Evolutionary conservation across 2,113 vertebrate species (phyloP), one percentile per base, ranked within the genome.

Genomic region (Cebus imitator): DNA sequence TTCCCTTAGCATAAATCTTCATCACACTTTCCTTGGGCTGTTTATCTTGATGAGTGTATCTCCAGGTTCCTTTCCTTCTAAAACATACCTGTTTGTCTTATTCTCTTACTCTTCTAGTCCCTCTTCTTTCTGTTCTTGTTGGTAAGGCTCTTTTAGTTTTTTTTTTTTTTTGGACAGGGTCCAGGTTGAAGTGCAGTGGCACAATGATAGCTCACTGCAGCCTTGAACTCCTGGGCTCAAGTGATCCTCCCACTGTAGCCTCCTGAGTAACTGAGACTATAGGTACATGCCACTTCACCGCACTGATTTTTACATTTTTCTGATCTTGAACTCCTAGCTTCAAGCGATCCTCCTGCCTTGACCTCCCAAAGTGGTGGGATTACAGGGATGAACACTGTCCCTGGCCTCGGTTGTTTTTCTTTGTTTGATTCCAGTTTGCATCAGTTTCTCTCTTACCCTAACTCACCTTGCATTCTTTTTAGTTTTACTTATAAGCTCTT

Each of bases 41-140:
- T 27, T 93, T 78, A 68, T 58, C 90, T 95, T 84, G 35, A 72
- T 73, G 70, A 89, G 37, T 84, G n/a, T 61, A 37, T 92, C 73
- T 21, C 11, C 5, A 87, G 25, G 0, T 94, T 95, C 18, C 11
- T 87, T 93, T 13, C n/a, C 14, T 92, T 37, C 6, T 48, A 17
- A 78, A 66, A 73, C 12, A 37, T 27, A n/a, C 12, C 16, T 4
- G 32, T 20, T 50, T n/a, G 2, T 25, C n/a, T 96, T 1, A 27
- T 64, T 73, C 8, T 84, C 30, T 83, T 79, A 70, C 12, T 55
- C 3, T 86, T 37, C 6, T 13, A 37, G 16, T 50, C 55, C 55
- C 9, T 68, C 64, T 35, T 89, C 32, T 25, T 72, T 66, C 6
- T 94, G 13, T 93, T 55, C 20, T 84, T 40, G 3, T 81, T 90